Evolutionary conservation across 2,113 vertebrate genomes (phyloP), one percentile per base, ranked within the genome.

Genomic region (Coryphaenoides rupestris): DNA sequence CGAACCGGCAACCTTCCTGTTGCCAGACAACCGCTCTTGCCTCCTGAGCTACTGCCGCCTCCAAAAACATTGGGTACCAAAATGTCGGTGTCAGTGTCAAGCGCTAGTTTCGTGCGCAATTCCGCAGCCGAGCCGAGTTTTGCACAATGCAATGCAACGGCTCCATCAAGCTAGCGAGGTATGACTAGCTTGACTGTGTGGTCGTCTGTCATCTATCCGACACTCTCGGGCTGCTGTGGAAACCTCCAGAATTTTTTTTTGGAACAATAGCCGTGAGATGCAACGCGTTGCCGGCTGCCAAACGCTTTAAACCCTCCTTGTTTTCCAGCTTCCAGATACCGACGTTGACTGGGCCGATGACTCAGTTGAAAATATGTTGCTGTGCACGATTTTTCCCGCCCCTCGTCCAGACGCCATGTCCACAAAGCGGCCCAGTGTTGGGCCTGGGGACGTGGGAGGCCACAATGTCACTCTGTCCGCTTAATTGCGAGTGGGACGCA

Each of bases 401-500:
- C 78, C 82, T 70, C 28, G 73, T 83, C 83, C 80, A 86, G 84
- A 87, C 81, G 85, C 86, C 86, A 84, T 70, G 79, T 83, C 76
- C 75, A 92, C 90, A 92, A 92, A 93, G 93, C 83, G 69, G 80
- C n/a, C 74, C 82, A 89, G 78, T 89, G 90, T 91, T 87, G n/a
- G n/a, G 80, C 74, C n/a, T 62, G 63, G 17, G 63, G 17, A 74
- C 65, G 83, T 85, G 89, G 90, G 85, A n/a, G 82, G 89, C 88
- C 69, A 92, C 90, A 92, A 91, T 81, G 83, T 89, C 76, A 73
- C 88, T 80, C 88, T 92, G 90, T 93, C 87, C 73, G 74, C 65
- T 89, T 90, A 90, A 87, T 89, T 88, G 77, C 81, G 78, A 90
- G 93, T 85, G 89, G 92, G 90, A 88, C 70, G 90, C 67, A 84